Evolutionary conservation across 1,140 invertebrate genomes (phyloP), one percentile per base, ranked within the genome.

Genomic region (Neodiprion lecontei): DNA sequence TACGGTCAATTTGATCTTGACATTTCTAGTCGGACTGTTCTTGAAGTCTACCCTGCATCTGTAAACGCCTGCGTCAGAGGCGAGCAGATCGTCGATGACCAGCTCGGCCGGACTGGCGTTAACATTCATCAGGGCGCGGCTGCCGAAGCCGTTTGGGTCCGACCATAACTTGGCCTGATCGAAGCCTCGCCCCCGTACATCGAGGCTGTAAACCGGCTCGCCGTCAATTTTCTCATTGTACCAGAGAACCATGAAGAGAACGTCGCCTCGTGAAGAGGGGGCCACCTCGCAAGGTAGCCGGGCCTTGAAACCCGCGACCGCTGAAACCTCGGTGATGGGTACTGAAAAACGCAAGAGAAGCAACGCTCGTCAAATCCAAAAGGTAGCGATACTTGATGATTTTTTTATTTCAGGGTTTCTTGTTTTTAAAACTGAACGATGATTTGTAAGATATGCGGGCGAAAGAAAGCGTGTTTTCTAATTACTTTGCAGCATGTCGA

Each of bases 11-110:
- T 94, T 93, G 79, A 95, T 91, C 65, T 92, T 91, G 70, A 91
- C 91, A 82, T 94, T 94, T 81, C 91, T 91, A 0, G 94, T 95
- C 0, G 93, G 92, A 9, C 92, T 92, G 49, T 92, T 89, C 61
- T 89, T 86, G 84, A 94, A 96, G 85, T 96, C 94, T 1, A 95
- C 93, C 48, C 94, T 86, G 82, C 94, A 96, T 74, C 93, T 90
- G 82, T 94, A 95, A 12, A 93, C 80, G 0, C 92, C 93, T 72
- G 92, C 90, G 80, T 95, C 93, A 75, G 86, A 87, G n/a, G 89
- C 87, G 67, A 87, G 89, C 9, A 93, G 85, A 23, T 89, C 85
- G 69, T 90, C 84, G 67, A 94, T 86, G 47, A 88, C 87, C 23
- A 94, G 84, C 65, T 88, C 84, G 2, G 91, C 90, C 7, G 92